Conservation (phyloP, 2,113 vertebrate species). For the Psettodes erumei region DNA sequence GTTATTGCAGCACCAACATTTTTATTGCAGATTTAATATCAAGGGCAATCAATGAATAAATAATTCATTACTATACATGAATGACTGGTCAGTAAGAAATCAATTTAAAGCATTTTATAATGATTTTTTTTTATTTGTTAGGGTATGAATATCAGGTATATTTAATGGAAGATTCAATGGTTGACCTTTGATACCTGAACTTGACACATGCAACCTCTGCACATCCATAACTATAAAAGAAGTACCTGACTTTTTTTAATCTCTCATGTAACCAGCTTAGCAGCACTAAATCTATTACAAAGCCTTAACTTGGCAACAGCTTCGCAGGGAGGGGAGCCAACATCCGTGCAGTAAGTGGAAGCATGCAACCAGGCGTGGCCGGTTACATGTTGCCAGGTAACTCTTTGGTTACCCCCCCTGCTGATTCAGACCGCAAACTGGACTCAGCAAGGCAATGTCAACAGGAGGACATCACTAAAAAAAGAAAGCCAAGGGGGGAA, state of each 20-base stretch:
- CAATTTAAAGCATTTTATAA: neutral
- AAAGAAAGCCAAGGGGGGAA: neutral
- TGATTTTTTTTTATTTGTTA: neutral
- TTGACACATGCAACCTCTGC: neutral
- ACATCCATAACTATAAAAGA: conserved; percentile 20
- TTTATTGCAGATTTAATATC: neutral
- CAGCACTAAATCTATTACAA: conserved; percentile 72
- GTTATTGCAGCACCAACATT: conserved; percentile 7
- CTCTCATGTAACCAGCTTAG: conserved; percentile 75
- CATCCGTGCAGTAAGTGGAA: conserved; percentile 7
- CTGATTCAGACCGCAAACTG: conserved; percentile 15
- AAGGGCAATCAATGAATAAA: neutral
- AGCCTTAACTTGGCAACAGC: conserved; percentile 68
- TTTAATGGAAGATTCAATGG: neutral
- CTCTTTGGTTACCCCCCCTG: conserved; percentile 20
- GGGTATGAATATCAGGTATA: neutral
- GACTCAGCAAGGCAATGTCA: conserved; percentile 1
- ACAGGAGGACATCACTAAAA: neutral
- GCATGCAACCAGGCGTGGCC: conserved; percentile 61
- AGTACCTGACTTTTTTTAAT: conserved; percentile 47
- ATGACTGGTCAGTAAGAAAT: neutral
- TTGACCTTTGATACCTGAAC: conserved; percentile 2
- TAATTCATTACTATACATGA: neutral
- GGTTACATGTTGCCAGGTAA: conserved; percentile 52
- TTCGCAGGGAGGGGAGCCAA: conserved; percentile 27